Conservation (phyloP, 2,888 invertebrate genomes). For the Priocnemis perturbator region DNA sequence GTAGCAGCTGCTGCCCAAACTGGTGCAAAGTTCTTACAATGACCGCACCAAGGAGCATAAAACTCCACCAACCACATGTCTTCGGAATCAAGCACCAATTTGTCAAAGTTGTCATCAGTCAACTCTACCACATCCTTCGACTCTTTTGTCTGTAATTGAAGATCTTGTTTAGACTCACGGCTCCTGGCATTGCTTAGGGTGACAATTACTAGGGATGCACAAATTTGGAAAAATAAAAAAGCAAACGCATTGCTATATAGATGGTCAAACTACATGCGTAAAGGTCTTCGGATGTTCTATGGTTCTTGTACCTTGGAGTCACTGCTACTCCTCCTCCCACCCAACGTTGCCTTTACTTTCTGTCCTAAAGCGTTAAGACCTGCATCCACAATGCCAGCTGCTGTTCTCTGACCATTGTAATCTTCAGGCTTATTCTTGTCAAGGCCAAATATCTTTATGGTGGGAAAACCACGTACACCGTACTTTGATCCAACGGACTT, state of each 20-base stretch:
- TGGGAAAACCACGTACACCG: slow-evolving; percentile 94
- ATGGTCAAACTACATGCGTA: too few relatives aligned
- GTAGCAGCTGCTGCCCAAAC: slow-evolving; percentile 97
- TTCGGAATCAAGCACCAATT: slow-evolving; percentile 92
- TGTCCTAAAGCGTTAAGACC: slow-evolving; percentile 86
- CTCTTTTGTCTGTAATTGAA: slow-evolving; percentile 60
- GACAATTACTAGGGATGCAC: too few relatives aligned
- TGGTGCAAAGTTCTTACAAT: slow-evolving; percentile 97
- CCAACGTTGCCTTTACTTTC: slow-evolving; percentile 83
- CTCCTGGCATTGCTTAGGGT: too few relatives aligned
- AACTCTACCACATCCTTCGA: slow-evolving; percentile 88
- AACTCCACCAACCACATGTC: slow-evolving; percentile 99
- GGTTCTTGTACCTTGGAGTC: slow-evolving; percentile 52
- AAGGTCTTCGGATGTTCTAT: too few relatives aligned
- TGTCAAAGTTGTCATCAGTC: slow-evolving; percentile 97
- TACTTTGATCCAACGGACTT: slow-evolving; percentile 87
- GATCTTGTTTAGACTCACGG: neutral
- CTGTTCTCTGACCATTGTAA: slow-evolving; percentile 90
- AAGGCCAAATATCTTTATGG: slow-evolving; percentile 94
- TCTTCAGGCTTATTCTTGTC: slow-evolving; percentile 90
- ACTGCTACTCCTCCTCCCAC: slow-evolving; percentile 77
- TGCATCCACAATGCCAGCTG: slow-evolving; percentile 90
- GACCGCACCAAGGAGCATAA: slow-evolving; percentile 98
- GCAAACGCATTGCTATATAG: too few relatives aligned
- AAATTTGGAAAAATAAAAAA: too few relatives aligned